These are phyloP conservation scores for Harpagus bidentatus DNA, from an alignment of 2,113 vertebrate species.

Conservation along the genomic window DNA sequence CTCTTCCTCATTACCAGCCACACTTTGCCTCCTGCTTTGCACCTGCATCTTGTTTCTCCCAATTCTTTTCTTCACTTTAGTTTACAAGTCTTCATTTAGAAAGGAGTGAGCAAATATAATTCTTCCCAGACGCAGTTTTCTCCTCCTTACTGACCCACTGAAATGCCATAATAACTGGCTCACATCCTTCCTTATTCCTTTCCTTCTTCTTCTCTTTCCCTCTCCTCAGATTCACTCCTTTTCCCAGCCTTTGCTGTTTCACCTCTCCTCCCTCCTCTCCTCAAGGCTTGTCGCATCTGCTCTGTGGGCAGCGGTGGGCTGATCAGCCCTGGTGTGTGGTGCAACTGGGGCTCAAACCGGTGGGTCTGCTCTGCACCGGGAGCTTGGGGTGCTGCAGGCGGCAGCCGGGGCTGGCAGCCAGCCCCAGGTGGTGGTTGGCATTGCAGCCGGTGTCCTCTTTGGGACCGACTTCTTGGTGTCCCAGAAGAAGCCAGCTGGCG, in stretches of 20 bases:
- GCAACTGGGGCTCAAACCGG: background rate
- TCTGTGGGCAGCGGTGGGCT: background rate
- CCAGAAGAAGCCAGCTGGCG: background rate
- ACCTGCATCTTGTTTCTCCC: conserved; percentile 7
- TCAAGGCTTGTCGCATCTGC: background rate
- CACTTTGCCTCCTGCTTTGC: background rate
- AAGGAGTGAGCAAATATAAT: background rate
- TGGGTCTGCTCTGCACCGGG: background rate
- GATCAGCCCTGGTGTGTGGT: background rate
- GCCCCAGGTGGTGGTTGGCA: too few relatives aligned
- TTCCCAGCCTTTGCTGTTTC: background rate
- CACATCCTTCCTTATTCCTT: background rate
- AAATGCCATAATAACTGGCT: background rate
- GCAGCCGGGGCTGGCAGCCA: background rate
- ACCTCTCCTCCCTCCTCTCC: background rate
- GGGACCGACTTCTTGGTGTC: background rate
- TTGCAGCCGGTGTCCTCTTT: accelerated
- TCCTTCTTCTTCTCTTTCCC: background rate
- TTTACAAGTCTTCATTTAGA: conserved; percentile 30
- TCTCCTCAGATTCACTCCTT: background rate
- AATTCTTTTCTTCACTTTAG: background rate
- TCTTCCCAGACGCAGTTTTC: background rate
- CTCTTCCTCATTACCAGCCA: conserved; percentile 33
- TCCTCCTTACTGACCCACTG: background rate
- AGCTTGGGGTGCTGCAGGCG: accelerated